Evolutionary conservation across 2,113 vertebrate genomes (phyloP).

Genomic region (Scomber scombrus): DNA sequence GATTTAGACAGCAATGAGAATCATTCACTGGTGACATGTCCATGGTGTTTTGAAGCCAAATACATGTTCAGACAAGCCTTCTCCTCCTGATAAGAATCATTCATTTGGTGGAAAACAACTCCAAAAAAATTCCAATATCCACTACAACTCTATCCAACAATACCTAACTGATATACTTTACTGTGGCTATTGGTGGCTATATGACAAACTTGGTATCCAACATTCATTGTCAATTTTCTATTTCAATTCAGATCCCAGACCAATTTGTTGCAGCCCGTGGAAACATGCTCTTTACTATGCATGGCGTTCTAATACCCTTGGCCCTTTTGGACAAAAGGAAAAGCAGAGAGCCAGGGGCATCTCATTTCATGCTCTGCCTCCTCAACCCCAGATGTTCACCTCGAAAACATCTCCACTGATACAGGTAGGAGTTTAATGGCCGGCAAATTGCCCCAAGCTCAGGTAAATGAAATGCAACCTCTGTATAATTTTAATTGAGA

Average conservation of each 20-base stretch:
- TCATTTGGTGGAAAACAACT: not conserved
- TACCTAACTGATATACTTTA: not conserved
- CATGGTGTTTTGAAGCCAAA: conserved; percentile 6
- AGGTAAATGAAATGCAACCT: conserved; percentile 87
- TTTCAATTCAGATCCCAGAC: conserved; percentile 72
- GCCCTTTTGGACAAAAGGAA: conserved; percentile 81
- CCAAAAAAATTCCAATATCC: not conserved
- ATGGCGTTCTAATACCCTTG: conserved; percentile 76
- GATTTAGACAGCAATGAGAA: conserved; percentile 44
- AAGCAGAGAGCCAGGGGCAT: conserved; percentile 75
- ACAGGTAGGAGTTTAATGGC: conserved; percentile 86
- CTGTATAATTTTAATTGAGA: conserved; percentile 88
- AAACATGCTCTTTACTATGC: conserved; percentile 72
- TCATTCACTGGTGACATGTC: conserved; percentile 19
- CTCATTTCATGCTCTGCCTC: conserved; percentile 85
- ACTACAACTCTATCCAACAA: not conserved
- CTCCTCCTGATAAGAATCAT: not conserved
- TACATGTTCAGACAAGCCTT: not conserved
- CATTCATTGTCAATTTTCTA: conserved; percentile 66
- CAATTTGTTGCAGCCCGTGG: conserved; percentile 69
- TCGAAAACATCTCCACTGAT: conserved; percentile 83
- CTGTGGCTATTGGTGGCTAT: conserved; percentile 1
- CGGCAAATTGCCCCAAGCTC: conserved; percentile 82
- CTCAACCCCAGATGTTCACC: conserved; percentile 88
- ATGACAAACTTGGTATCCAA: conserved; percentile 42